Evolutionary conservation across 2,888 invertebrate genomes (phyloP).

Genomic region (Hydroisotoma schaefferi): DNA sequence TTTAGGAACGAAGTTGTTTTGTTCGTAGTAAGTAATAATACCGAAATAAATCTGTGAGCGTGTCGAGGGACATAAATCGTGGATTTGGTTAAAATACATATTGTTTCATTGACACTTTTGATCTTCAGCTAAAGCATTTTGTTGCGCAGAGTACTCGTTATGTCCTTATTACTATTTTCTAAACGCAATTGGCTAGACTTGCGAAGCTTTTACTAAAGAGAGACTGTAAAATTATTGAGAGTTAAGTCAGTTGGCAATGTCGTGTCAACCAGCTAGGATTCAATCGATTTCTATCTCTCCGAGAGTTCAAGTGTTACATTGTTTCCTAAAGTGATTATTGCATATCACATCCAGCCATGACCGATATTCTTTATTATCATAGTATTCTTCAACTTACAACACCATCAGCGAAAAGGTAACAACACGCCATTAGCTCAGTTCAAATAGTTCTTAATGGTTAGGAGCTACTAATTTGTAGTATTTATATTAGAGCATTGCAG

Average conservation of each 20-base stretch:
- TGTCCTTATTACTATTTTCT: background rate
- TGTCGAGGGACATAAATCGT: slow-evolving; percentile 18
- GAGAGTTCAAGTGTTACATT: background rate
- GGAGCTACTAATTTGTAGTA: no score
- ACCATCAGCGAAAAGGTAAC: slow-evolving; percentile 1
- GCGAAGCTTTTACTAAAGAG: background rate
- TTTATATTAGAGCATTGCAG: no score
- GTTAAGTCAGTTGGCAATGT: slow-evolving; percentile 2
- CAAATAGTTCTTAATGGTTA: no score
- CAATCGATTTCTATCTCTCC: background rate
- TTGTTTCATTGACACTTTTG: slow-evolving; percentile 19
- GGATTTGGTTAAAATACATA: slow-evolving; percentile 2
- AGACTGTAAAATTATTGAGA: no score
- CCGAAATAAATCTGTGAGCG: no score
- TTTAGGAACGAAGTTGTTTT: no score
- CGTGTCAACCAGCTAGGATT: background rate
- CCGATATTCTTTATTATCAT: slow-evolving; percentile 13
- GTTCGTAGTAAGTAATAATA: slow-evolving; percentile 1
- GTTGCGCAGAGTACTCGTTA: background rate
- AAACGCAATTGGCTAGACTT: background rate
- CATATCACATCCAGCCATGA: slow-evolving; percentile 2
- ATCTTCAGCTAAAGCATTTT: slow-evolving; percentile 13
- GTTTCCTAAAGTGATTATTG: slow-evolving; percentile 1
- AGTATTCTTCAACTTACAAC: background rate
- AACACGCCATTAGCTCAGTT: background rate